Conservation (phyloP, 2,797 vertebrate species). For the Australoheros facetus region DNA sequence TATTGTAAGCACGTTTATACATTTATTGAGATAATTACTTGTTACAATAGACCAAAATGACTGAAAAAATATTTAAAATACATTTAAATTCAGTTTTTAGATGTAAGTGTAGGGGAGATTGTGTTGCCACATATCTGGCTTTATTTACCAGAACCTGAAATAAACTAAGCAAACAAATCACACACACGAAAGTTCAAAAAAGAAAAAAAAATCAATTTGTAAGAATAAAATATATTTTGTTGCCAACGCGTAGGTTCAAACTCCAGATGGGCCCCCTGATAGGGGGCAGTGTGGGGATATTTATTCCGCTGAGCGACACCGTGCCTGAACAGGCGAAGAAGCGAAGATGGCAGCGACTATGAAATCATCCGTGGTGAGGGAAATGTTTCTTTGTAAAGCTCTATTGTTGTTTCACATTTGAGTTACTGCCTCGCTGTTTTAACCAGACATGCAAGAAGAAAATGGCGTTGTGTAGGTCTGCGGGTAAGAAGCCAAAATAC, state of each 20-base stretch:
- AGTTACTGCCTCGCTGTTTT: accelerated
- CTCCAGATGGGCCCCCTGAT: slow-evolving; percentile 6
- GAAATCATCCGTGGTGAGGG: slow-evolving; percentile 85
- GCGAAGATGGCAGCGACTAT: slow-evolving; percentile 86
- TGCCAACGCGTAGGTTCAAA: neutral
- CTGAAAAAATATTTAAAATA: neutral
- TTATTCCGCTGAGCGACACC: neutral
- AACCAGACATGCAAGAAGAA: accelerated
- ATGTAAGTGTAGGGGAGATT: neutral
- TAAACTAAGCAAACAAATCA: neutral
- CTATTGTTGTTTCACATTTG: accelerated
- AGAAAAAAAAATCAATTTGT: neutral
- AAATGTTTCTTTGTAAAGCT: too few relatives aligned
- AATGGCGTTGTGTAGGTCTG: accelerated
- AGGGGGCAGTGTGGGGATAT: slow-evolving; percentile 38
- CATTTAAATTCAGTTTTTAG: neutral
- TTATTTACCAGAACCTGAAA: neutral
- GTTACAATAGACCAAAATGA: neutral
- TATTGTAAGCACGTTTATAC: neutral
- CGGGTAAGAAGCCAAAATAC: accelerated
- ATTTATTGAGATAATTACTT: neutral
- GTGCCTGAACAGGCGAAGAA: slow-evolving; percentile 43
- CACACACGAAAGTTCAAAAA: neutral
- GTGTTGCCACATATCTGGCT: neutral
- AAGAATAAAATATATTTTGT: neutral